Evolutionary conservation across 2,888 invertebrate genomes (phyloP), one percentile per base, ranked within the genome.

Genomic region (Drosophila sordidula): DNA sequence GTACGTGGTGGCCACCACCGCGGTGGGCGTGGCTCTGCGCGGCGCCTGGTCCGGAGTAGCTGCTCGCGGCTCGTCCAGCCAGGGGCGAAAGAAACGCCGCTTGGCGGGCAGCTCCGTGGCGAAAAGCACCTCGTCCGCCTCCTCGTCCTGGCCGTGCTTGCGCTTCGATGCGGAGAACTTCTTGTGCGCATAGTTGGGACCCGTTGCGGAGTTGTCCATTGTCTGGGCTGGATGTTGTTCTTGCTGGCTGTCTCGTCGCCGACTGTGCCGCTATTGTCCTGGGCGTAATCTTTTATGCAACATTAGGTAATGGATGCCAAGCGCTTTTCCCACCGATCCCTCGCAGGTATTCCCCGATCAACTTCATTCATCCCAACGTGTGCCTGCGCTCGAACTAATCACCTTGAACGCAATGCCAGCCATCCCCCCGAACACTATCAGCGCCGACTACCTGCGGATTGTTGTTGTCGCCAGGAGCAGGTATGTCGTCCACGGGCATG

Each of bases 311-410:
- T 65, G 56, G 62, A 14, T 52, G 58, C 55, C 50, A 45, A 66
- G 63, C 54, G 47, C n/a, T 54, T 72, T 86, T 83, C 81, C 82
- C 79, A 85, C 61, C 66, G 38, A 67, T 64, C 46, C 66, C 75
- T n/a, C 8, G 32, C 66, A 83, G 85, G 85, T 86, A 88, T 85
- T 87, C 83, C 87, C 87, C 83, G 66, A 71, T 63, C 55, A 51
- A 83, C 66, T 84, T 84, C 84, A 84, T 84, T 84, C 88, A 83
- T 84, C 59, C 59, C 14, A 67, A 68, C 70, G 75, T 78, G 75
- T 70, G 77, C 75, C 75, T 65, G 77, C 44, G 32, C 34, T 65
- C 49, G 54, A 50, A 54, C 74, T 80, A 80, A 82, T 83, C 69
- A 80, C 51, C 52, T 29, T 50, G 34, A 25, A 26, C 6, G 26